Conservation (phyloP, 2,797 vertebrate species). For the Rhinella marina region DNA sequence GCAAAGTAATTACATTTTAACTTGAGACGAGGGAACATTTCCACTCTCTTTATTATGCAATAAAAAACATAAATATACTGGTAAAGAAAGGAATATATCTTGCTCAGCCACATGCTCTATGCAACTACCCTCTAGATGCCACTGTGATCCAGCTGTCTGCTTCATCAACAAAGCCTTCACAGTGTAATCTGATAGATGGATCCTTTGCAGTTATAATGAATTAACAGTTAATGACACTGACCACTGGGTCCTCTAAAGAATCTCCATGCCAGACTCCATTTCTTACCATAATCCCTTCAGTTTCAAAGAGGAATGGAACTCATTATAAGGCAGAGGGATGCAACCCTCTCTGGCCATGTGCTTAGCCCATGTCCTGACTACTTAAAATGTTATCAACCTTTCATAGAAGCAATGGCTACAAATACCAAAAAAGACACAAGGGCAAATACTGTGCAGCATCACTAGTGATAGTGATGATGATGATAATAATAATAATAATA, state of each 20-base stretch:
- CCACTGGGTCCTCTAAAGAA: slow-evolving; percentile 39
- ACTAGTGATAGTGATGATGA: neutral
- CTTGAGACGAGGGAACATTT: slow-evolving; percentile 47
- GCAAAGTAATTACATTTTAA: slow-evolving; percentile 50
- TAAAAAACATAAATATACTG: slow-evolving; percentile 53
- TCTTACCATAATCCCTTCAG: slow-evolving; percentile 47
- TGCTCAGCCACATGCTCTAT: slow-evolving; percentile 38
- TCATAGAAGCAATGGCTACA: neutral
- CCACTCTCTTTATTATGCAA: slow-evolving; percentile 40
- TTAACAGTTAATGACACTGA: slow-evolving; percentile 24
- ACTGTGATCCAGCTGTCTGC: slow-evolving; percentile 67
- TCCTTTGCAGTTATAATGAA: slow-evolving; percentile 6
- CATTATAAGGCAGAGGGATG: slow-evolving; percentile 40
- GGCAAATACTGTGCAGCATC: neutral
- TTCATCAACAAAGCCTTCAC: slow-evolving; percentile 39
- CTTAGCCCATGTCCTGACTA: slow-evolving; percentile 13
- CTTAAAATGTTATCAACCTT: neutral
- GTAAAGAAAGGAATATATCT: slow-evolving; percentile 51
- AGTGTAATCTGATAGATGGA: slow-evolving; percentile 18
- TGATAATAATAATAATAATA: no score
- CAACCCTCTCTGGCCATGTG: neutral
- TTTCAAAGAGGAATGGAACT: slow-evolving; percentile 31
- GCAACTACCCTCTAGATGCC: slow-evolving; percentile 69
- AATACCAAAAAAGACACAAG: neutral
- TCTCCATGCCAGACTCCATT: neutral